Percentiles rank a stretch among this genome's conserved stretches.
phyloP scores from a whole-genome alignment of 2,113 vertebrate genomes.

The Ceratotherium simum region DNA sequence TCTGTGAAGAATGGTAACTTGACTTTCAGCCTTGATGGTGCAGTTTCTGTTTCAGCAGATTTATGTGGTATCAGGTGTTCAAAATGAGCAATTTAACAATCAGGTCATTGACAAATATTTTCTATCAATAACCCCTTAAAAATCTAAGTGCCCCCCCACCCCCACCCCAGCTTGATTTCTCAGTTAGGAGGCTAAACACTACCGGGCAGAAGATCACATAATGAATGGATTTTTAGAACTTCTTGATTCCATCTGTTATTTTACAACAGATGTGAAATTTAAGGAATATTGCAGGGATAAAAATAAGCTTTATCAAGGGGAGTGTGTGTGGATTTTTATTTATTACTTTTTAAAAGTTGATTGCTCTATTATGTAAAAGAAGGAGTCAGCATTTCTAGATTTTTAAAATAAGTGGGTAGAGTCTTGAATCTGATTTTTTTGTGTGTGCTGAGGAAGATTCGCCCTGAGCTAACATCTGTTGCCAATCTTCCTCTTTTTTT shows the following conservation, averaged over 20 bases:
- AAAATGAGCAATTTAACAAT: not conserved
- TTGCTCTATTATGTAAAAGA: not conserved
- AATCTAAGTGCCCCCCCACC: not conserved
- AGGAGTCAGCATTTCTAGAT: slow-evolving; percentile 15
- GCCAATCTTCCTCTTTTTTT: too few relatives aligned
- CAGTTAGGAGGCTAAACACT: not conserved
- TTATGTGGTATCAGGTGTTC: not conserved
- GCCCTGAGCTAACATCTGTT: too few relatives aligned
- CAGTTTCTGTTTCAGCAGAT: not conserved
- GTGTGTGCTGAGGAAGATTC: too few relatives aligned
- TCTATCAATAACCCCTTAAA: not conserved
- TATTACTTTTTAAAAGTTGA: not conserved
- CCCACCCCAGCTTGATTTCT: not conserved
- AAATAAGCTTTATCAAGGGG: not conserved
- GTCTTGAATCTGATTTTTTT: not conserved
- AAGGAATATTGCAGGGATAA: not conserved
- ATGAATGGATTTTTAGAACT: not conserved
- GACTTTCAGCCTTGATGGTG: not conserved
- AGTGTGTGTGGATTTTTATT: not conserved
- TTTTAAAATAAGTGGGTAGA: not conserved
- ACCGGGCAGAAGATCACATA: not conserved
- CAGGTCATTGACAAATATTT: not conserved
- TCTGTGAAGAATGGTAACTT: not conserved
- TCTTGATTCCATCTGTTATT: not conserved
- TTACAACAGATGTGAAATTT: not conserved